These are phyloP conservation scores for Mormyrus hasselquistii DNA, from an alignment of 2,797 vertebrate genomes.

Conservation along the genomic window DNA sequence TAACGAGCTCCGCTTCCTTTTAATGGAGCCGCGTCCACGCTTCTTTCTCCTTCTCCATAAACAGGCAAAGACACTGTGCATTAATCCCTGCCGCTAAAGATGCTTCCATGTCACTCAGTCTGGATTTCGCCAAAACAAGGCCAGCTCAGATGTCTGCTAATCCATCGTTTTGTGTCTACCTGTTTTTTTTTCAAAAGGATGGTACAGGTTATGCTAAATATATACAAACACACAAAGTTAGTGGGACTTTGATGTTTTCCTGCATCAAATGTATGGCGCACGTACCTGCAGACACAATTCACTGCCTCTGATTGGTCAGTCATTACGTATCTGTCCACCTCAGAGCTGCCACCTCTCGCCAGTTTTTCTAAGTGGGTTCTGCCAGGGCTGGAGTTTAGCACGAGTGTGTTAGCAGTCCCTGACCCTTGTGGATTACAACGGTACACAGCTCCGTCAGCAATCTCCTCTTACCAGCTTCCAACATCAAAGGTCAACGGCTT, in stretches of 20 bases:
- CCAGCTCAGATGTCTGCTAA: neutral
- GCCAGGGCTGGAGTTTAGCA: no score
- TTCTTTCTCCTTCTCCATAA: neutral
- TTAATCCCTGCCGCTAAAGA: neutral
- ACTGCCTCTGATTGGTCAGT: neutral
- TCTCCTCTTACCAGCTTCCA: neutral
- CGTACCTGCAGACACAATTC: neutral
- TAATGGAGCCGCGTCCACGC: conserved; percentile 45
- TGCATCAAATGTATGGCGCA: neutral
- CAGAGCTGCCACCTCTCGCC: neutral
- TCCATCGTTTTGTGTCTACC: no score
- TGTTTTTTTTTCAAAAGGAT: neutral
- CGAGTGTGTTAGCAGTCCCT: no score
- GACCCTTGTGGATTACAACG: neutral
- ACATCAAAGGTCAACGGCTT: neutral
- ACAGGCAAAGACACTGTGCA: neutral
- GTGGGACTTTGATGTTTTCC: neutral
- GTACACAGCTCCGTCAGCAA: neutral
- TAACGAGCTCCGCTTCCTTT: conserved; percentile 53
- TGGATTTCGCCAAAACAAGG: neutral
- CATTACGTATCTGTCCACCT: neutral
- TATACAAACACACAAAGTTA: neutral
- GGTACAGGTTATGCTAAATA: neutral
- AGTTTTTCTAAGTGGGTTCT: neutral
- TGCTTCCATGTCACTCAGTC: neutral